Conservation (phyloP, 2,113 vertebrate genomes). For the Indicator indicator region DNA sequence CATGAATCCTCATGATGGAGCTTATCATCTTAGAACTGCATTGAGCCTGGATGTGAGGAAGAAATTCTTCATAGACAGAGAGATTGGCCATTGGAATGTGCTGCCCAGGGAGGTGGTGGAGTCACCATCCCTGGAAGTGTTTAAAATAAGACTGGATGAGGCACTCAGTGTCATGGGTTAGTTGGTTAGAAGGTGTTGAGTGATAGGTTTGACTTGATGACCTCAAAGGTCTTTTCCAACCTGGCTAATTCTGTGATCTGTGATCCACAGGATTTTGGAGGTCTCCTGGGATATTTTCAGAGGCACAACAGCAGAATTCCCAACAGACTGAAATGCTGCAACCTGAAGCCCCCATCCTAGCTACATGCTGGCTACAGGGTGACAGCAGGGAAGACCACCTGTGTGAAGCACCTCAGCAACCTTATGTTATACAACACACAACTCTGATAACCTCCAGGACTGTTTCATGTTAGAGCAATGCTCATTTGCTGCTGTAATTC, state of each 20-base stretch:
- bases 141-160: no score
- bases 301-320: not conserved
- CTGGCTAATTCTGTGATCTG: no score
- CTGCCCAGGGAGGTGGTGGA: no score
- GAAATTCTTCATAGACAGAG: no score
- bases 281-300: not conserved
- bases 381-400: fast-evolving
- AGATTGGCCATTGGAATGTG: no score
- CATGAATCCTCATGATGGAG: fast-evolving
- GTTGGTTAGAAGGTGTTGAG: no score
- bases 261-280: not conserved
- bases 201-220: no score
- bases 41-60: no score
- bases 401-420: not conserved
- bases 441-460: not conserved
- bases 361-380: not conserved
- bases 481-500: not conserved
- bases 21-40: fast-evolving
- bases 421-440: fast-evolving
- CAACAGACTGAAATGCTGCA: not conserved
- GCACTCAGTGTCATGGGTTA: no score
- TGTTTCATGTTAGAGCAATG: not conserved
- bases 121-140: no score
- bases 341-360: not conserved
- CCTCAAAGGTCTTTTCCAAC: no score